Evolutionary conservation across 2,888 invertebrate species (phyloP).

Genomic region (Drosophila pseudotalamancana): DNA sequence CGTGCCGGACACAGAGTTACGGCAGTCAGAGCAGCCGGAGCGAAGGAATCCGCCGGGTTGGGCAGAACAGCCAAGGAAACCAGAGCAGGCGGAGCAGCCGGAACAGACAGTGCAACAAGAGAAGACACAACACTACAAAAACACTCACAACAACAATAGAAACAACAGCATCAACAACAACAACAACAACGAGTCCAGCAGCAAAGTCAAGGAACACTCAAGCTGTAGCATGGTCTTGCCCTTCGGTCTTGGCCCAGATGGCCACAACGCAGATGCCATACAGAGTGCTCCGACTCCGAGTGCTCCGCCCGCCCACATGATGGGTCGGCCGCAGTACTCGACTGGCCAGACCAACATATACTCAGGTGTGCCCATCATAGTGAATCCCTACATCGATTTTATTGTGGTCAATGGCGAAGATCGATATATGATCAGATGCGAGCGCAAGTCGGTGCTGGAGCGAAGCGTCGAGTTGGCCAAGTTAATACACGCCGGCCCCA

Average conservation of each 20-base stretch:
- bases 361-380: constrained; percentile 80
- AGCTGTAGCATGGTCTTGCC: constrained; percentile 81
- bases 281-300: constrained; percentile 77
- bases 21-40: not conserved
- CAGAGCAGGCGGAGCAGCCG: not conserved
- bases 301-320: constrained; percentile 81
- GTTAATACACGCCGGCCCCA: constrained; percentile 83
- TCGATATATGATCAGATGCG: constrained; percentile 83
- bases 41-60: too few relatives aligned
- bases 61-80: not conserved
- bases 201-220: not conserved
- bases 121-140: not conserved
- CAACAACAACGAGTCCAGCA: constrained; percentile 11
- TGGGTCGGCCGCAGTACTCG: constrained; percentile 53
- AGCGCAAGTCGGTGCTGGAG: constrained; percentile 82
- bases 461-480: constrained; percentile 84
- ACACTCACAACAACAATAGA: not conserved
- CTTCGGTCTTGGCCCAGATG: constrained; percentile 82
- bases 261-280: constrained; percentile 77
- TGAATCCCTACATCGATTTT: constrained; percentile 83
- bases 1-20: not conserved
- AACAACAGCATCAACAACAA: not conserved
- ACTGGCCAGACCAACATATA: constrained; percentile 77
- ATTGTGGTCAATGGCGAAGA: constrained; percentile 84
- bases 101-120: not conserved